These are phyloP conservation scores for Cybosia mesomella DNA, from an alignment of 2,888 invertebrate species.

Conservation along the genomic window DNA sequence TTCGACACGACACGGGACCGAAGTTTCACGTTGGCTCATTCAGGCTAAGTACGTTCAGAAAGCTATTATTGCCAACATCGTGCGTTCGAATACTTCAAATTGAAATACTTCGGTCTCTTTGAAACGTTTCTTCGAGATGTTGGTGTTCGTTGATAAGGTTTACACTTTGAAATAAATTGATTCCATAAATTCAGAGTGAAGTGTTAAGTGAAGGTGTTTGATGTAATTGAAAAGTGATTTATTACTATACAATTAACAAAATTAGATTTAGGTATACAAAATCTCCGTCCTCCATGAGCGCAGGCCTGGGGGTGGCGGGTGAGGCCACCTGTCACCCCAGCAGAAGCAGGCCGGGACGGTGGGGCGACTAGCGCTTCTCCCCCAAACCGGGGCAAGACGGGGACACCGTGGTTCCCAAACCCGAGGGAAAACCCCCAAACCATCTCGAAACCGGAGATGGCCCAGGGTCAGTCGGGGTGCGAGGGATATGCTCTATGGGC, in stretches of 20 bases:
- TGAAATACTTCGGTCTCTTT: slow-evolving; percentile 40
- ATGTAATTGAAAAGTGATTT: not conserved
- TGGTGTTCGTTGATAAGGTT: slow-evolving; percentile 23
- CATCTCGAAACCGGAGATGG: no score
- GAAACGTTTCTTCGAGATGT: slow-evolving; percentile 18
- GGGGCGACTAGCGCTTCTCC: no score
- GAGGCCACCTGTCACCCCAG: no score
- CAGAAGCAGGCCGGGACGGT: no score
- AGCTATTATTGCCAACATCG: slow-evolving; percentile 48
- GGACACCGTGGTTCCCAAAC: no score
- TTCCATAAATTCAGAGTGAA: not conserved
- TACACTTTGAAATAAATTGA: slow-evolving; percentile 17
- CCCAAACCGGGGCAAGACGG: no score
- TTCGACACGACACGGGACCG: slow-evolving; percentile 36
- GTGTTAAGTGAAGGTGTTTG: not conserved
- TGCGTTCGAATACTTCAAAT: slow-evolving; percentile 36
- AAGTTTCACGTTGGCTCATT: slow-evolving; percentile 39
- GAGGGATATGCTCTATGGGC: no score
- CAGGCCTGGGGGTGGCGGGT: no score
- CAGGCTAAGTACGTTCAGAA: slow-evolving; percentile 35
- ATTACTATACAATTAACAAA: not conserved
- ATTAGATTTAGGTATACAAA: no score
- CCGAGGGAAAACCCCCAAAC: no score
- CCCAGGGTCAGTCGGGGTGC: no score
- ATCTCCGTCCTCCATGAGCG: no score